Evolutionary conservation across 2,888 invertebrate genomes (phyloP).

Genomic region (Troides helena): DNA sequence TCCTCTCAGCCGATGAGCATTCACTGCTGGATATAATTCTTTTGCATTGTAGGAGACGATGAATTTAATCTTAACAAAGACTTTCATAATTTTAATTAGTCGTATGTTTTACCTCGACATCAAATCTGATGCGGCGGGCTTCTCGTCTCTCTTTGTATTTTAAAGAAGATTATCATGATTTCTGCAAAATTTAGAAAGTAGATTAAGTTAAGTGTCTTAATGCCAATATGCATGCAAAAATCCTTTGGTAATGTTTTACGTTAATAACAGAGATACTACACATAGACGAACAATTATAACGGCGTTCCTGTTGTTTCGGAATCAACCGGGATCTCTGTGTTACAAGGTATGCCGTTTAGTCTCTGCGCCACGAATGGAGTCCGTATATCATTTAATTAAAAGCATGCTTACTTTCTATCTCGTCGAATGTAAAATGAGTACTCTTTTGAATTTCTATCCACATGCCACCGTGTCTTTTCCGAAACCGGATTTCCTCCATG

Average conservation of each 20-base stretch:
- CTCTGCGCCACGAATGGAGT: too few species aligned
- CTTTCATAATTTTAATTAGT: background rate
- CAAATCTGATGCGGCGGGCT: constrained; percentile 59
- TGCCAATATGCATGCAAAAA: background rate
- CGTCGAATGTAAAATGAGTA: constrained; percentile 80
- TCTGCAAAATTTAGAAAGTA: constrained; percentile 52
- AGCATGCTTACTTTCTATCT: constrained; percentile 74
- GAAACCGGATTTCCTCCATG: constrained; percentile 83
- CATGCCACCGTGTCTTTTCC: constrained; percentile 78
- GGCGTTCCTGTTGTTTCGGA: too few species aligned
- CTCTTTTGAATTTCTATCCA: constrained; percentile 80
- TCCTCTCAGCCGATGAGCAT: too few species aligned
- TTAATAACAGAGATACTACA: too few species aligned
- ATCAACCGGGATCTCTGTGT: background rate
- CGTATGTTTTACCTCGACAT: constrained; percentile 59
- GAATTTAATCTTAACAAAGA: too few species aligned
- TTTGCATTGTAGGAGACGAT: too few species aligned
- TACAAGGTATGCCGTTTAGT: background rate
- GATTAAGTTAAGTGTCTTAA: background rate
- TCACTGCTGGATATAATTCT: too few species aligned
- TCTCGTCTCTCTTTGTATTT: constrained; percentile 73
- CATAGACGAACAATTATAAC: too few species aligned
- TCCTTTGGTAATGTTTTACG: too few species aligned
- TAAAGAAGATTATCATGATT: constrained; percentile 75
- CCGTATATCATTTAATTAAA: background rate